Conservation (phyloP, 2,888 invertebrate species). For the Operophtera brumata region DNA sequence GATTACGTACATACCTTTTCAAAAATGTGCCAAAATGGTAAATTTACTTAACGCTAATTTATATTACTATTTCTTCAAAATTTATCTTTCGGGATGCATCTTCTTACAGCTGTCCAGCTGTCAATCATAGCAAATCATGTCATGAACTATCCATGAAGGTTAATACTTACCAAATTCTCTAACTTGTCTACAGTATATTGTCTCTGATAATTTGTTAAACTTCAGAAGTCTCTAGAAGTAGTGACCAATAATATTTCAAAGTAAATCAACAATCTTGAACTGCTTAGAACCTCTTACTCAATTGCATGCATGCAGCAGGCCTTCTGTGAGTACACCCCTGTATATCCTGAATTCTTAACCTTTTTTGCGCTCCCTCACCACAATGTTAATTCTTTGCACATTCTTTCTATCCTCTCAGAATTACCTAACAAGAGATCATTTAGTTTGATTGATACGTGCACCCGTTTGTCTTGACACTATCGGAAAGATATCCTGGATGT, state of each 20-base stretch:
- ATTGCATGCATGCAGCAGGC: no score
- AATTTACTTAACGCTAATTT: background rate
- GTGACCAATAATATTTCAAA: no score
- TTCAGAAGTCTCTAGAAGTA: no score
- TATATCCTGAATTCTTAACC: no score
- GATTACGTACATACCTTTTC: background rate
- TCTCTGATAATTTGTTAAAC: background rate
- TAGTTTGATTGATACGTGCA: no score
- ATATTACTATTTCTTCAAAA: background rate
- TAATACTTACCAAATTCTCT: background rate
- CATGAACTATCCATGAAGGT: constrained; percentile 3
- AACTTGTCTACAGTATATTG: constrained; percentile 1
- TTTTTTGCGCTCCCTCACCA: no score
- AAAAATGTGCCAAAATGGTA: constrained; percentile 4
- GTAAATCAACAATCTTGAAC: no score
- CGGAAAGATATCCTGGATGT: no score
- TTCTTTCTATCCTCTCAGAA: background rate
- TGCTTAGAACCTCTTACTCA: no score
- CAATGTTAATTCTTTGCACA: no score
- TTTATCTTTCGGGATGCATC: background rate
- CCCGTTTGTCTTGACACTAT: no score
- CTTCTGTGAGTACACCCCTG: no score
- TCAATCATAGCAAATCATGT: constrained; percentile 1
- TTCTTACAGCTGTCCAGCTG: constrained; percentile 9
- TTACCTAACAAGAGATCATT: background rate